Evolutionary conservation across 2,797 vertebrate genomes (phyloP), one percentile per base, ranked within the genome.

Genomic region (Lepus oiostolus): DNA sequence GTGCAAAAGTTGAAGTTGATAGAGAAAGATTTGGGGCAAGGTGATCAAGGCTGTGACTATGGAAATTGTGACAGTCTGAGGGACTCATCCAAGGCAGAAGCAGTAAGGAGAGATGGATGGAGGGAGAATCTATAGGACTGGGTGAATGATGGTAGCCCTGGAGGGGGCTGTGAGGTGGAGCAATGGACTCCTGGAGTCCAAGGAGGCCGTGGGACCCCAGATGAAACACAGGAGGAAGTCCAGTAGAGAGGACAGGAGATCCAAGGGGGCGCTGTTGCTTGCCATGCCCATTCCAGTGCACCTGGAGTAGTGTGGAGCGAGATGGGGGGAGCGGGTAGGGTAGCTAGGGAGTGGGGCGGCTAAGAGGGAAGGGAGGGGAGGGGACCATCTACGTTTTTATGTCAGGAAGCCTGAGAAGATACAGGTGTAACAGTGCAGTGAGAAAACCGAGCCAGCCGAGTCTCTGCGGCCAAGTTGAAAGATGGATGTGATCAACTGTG

Each of bases 21-120:
- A 83, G 79, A 72, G 42, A 95, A 93, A 60, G 91, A 47, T 35
- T 24, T 58, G 60, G 76, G 63, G 32, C 32, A 28, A 42, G 50
- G 52, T 8, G 38, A 65, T 21, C 4, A 50, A 62, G n/a, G 12
- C 22, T 0, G 7, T 8, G 35, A 74, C 65, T 63, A 28, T 3
- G 38, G 65, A 67, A 81, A 72, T 6, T 19, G 65, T 79, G 11
- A 70, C 91, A 79, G 8, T 35, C 81, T 63, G 12, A 58, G 35
- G 50, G 30, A 24, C 84, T 60, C 13, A 70, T 12, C 32, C 83
- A 76, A 32, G 84, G 70, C 58, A 42, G 74, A 54, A n/a, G 35
- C 0, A 24, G 17, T 28, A 47, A n/a, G 81, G 50, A 71, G 54
- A 63, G 52, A 79, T 14, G 26, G 1, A 58, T n/a, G 62, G 42